phyloP scores from a whole-genome alignment of 2,888 invertebrate genomes.

The Lottia gigantea region DNA sequence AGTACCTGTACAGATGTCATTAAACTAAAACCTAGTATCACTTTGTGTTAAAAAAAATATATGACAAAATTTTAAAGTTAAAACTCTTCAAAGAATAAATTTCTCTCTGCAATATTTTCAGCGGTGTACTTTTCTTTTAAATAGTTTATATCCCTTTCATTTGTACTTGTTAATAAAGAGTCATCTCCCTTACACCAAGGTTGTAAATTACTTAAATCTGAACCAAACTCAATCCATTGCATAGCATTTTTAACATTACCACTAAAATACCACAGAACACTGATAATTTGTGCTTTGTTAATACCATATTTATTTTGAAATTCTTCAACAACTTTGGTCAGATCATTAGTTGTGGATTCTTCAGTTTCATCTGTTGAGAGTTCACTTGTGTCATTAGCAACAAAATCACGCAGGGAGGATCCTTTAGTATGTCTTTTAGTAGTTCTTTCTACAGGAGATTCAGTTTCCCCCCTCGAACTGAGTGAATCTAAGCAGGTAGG shows the following conservation, averaged over 20 bases:
- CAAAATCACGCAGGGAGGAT: too few species aligned
- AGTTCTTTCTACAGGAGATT: too few species aligned
- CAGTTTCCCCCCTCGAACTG: too few species aligned
- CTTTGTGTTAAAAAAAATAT: too few species aligned
- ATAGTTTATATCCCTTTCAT: not conserved
- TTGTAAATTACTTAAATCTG: not conserved
- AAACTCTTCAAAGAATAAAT: not conserved
- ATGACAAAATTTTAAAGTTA: not conserved
- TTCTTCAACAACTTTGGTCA: not conserved
- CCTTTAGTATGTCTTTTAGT: too few species aligned
- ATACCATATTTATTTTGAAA: constrained; percentile 19
- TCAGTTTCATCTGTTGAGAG: too few species aligned
- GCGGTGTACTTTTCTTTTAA: not conserved
- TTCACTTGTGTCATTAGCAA: too few species aligned
- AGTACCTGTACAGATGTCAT: too few species aligned
- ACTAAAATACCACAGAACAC: constrained; percentile 17
- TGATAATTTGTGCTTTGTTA: constrained; percentile 10
- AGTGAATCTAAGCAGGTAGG: too few species aligned
- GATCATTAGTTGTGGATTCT: too few species aligned
- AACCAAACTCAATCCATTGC: constrained; percentile 28
- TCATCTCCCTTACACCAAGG: not conserved
- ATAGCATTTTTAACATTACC: constrained; percentile 22
- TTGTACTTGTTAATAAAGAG: not conserved
- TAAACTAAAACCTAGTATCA: too few species aligned
- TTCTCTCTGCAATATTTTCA: not conserved